Evolutionary conservation across 2,797 vertebrate genomes (phyloP).

Genomic region (Aeoliscus strigatus): DNA sequence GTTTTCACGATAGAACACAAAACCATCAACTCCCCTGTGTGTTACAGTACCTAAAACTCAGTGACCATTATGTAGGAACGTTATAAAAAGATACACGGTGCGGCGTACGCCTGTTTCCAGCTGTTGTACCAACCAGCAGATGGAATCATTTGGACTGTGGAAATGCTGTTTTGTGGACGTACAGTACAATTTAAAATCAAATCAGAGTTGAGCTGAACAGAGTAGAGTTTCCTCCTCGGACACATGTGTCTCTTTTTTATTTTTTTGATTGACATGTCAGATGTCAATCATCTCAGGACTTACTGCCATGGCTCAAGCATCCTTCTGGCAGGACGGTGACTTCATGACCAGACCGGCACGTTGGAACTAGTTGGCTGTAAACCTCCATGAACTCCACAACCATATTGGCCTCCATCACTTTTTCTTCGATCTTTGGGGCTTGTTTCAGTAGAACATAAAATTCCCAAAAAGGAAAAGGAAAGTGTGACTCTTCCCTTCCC

Average conservation of each 20-base stretch:
- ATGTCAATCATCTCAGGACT: slow-evolving; percentile 1
- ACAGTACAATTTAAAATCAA: slow-evolving; percentile 18
- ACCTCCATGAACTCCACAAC: neutral
- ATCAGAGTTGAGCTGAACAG: slow-evolving; percentile 4
- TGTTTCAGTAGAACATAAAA: slow-evolving; percentile 5
- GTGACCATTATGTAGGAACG: slow-evolving; percentile 18
- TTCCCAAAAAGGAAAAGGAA: slow-evolving; percentile 23
- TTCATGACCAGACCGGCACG: neutral
- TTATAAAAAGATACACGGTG: slow-evolving; percentile 9
- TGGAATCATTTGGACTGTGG: no score
- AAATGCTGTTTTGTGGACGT: no score
- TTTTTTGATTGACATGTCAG: slow-evolving; percentile 7
- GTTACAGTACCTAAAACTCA: slow-evolving; percentile 3
- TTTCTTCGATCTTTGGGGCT: neutral
- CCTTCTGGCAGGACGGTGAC: neutral
- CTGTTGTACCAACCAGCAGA: slow-evolving; percentile 27
- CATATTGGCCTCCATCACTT: neutral
- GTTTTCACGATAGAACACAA: slow-evolving; percentile 7
- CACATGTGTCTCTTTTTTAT: no score
- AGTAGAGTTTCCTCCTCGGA: no score
- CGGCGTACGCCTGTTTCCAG: slow-evolving; percentile 23
- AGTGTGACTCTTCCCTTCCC: slow-evolving; percentile 19
- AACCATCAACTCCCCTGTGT: slow-evolving; percentile 1
- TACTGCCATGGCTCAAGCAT: neutral
- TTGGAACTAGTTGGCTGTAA: no score